Conservation (phyloP, 2,797 vertebrate genomes). For the Argentina silus region DNA sequence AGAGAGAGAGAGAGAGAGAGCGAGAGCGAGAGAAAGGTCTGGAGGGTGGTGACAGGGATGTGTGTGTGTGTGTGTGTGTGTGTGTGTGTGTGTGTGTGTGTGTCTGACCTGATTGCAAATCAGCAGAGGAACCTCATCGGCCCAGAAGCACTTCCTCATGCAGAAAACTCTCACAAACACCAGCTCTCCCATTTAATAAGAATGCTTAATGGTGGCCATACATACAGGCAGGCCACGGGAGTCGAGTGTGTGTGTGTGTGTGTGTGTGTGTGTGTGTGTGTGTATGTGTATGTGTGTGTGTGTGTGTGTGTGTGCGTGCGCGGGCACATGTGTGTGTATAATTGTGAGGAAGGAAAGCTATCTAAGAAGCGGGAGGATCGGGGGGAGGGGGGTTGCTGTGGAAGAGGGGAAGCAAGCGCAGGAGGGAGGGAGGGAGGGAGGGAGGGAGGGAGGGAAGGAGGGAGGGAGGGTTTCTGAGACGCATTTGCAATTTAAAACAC, state of each 20-base stretch:
- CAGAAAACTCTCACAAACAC: conserved; percentile 58
- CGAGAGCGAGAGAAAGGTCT: conserved; percentile 54
- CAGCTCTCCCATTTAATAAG: conserved; percentile 69
- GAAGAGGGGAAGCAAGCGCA: conserved; percentile 56
- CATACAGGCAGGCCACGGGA: conserved; percentile 61
- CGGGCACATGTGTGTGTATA: conserved; percentile 32
- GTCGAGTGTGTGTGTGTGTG: conserved; percentile 39
- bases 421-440: conserved; percentile 61
- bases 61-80: conserved; percentile 68
- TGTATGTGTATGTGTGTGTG: conserved; percentile 10
- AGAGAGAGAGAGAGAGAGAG: conserved; percentile 9
- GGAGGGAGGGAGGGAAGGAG: conserved; percentile 40
- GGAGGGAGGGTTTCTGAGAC: conserved; percentile 63
- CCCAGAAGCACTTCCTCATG: conserved; percentile 76
- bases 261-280: conserved; percentile 14
- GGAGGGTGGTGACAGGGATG: conserved; percentile 80
- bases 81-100: conserved; percentile 72
- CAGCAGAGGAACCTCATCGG: conserved; percentile 73
- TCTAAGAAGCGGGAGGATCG: neutral
- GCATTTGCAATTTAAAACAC: conserved; percentile 98
- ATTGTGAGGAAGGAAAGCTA: too few species aligned
- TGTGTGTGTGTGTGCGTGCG: conserved; percentile 34
- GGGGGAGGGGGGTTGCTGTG: conserved; percentile 57
- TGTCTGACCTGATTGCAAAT: conserved; percentile 85
- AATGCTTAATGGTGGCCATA: conserved; percentile 73